These are phyloP conservation scores for Mesocricetus auratus DNA, from an alignment of 2,113 vertebrate genomes.

Conservation along the genomic window DNA sequence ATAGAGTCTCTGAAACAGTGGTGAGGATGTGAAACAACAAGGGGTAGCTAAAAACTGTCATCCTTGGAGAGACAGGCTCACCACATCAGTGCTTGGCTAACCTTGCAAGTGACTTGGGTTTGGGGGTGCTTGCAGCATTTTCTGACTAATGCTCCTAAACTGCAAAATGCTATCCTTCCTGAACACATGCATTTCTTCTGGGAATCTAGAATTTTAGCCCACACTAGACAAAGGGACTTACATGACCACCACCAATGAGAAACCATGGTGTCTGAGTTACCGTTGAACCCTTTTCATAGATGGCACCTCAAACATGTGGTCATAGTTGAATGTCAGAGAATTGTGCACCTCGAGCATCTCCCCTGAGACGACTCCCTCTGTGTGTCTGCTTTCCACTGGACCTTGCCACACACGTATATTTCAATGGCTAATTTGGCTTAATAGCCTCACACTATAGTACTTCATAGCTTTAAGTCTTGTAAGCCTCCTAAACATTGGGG, in stretches of 20 bases:
- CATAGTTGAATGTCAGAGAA: background rate
- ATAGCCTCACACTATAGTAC: background rate
- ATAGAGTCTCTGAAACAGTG: background rate
- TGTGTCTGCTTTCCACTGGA: background rate
- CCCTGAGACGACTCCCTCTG: background rate
- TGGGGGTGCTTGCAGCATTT: slow-evolving; percentile 15
- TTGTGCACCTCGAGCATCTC: background rate
- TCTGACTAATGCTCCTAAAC: background rate
- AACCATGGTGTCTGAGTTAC: background rate
- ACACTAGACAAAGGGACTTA: background rate
- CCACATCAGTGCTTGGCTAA: background rate
- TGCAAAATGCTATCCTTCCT: background rate
- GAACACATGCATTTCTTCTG: background rate
- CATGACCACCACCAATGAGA: background rate
- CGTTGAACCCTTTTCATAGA: background rate
- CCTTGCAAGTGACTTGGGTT: background rate
- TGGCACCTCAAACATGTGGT: background rate
- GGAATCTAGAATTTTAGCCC: background rate
- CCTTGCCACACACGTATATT: background rate
- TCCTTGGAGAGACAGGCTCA: background rate
- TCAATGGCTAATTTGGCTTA: slow-evolving; percentile 12
- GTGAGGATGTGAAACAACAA: background rate
- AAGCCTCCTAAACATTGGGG: background rate
- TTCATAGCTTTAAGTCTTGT: background rate
- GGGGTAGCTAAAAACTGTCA: background rate